Conservation (phyloP, 1,140 invertebrate species). For the Phymastichus coffea region DNA sequence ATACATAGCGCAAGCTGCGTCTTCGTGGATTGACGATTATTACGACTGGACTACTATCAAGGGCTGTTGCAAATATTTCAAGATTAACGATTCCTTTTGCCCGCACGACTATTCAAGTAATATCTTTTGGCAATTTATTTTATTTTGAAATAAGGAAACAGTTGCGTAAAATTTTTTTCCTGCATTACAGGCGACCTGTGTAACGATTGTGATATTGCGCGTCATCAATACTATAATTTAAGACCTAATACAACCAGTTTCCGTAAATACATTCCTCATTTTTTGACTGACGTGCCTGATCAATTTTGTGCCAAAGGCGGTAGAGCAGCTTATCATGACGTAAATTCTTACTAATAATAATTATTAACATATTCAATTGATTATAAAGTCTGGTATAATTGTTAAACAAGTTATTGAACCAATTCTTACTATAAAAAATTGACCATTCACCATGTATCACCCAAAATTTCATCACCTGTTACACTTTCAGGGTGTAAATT, state of each 20-base stretch:
- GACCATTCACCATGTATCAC: too few relatives aligned
- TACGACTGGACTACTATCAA: conserved; percentile 77
- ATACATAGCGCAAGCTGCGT: conserved; percentile 83
- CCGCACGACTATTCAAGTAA: conserved; percentile 54
- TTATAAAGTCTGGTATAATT: too few relatives aligned
- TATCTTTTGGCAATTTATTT: neutral
- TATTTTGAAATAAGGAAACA: too few relatives aligned
- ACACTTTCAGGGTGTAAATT: conserved; percentile 23
- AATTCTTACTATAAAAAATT: too few relatives aligned
- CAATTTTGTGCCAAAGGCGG: conserved; percentile 81
- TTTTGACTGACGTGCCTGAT: conserved; percentile 87
- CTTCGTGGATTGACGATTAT: conserved; percentile 97
- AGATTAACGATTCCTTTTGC: conserved; percentile 67
- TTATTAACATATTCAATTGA: too few relatives aligned
- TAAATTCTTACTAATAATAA: too few relatives aligned
- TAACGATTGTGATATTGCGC: conserved; percentile 55
- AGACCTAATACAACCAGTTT: conserved; percentile 70
- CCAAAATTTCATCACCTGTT: too few relatives aligned
- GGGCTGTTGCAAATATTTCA: conserved; percentile 59
- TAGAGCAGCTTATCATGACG: conserved; percentile 76
- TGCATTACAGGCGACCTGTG: conserved; percentile 37
- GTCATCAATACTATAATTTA: neutral
- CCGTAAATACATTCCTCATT: conserved; percentile 80
- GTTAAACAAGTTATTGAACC: too few relatives aligned
- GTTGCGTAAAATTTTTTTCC: neutral